These are phyloP conservation scores for Timema cristinae DNA, from an alignment of 2,888 invertebrate genomes.

Conservation along the genomic window DNA sequence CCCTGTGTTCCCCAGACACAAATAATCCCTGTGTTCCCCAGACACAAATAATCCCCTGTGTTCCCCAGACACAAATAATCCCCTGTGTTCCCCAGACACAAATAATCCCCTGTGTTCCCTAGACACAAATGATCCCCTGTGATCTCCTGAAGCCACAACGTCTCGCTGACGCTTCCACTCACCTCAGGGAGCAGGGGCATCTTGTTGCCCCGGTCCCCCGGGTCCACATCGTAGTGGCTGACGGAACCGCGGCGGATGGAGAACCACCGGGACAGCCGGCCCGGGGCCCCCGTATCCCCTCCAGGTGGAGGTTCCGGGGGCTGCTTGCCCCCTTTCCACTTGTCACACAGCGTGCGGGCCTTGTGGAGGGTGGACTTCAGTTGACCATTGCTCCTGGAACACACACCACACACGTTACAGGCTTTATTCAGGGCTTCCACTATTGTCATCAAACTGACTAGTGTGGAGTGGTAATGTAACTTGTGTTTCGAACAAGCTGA, in stretches of 20 bases:
- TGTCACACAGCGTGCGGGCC: constrained; percentile 77
- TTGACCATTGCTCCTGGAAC: constrained; percentile 67
- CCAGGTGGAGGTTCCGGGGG: constrained; percentile 25
- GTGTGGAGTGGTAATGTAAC: no score
- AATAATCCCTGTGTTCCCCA: no score
- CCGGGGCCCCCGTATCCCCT: constrained; percentile 43
- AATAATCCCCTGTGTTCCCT: no score
- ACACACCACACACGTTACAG: background rate
- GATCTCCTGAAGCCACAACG: no score
- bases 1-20: no score
- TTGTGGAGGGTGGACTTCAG: constrained; percentile 76
- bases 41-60: no score
- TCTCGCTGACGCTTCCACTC: constrained; percentile 33
- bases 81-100: no score
- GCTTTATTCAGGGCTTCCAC: no score
- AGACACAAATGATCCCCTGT: no score
- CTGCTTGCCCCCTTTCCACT: constrained; percentile 54
- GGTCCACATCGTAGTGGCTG: constrained; percentile 74
- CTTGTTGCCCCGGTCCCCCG: constrained; percentile 51
- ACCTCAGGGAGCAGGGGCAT: constrained; percentile 84
- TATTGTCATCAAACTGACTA: no score
- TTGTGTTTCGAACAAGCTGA: no score
- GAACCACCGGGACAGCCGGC: constrained; percentile 82
- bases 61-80: no score
- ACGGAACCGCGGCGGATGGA: constrained; percentile 77